These are phyloP conservation scores for Phortica okadai DNA, from an alignment of 2,888 invertebrate species.

Conservation along the genomic window DNA sequence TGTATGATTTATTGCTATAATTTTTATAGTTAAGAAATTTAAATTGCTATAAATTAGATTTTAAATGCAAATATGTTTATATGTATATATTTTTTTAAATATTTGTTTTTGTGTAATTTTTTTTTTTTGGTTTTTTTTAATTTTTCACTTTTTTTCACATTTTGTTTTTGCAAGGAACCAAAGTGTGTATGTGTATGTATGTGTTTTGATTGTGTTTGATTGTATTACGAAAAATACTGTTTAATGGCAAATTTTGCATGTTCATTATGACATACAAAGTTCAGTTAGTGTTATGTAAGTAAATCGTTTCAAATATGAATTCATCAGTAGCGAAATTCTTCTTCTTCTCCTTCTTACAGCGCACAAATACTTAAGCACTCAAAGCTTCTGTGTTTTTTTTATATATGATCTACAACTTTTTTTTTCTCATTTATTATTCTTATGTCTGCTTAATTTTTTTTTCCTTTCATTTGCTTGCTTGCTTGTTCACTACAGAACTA, in stretches of 20 bases:
- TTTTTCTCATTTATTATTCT: neutral
- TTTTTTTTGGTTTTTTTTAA: neutral
- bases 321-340: neutral
- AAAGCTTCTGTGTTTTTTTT: neutral
- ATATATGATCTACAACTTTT: neutral
- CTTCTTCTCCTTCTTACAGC: neutral
- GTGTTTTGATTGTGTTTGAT: constrained; percentile 17
- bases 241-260: neutral
- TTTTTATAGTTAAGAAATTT: constrained; percentile 20
- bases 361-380: neutral
- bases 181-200: constrained; percentile 19
- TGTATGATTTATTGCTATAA: neutral
- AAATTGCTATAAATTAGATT: constrained; percentile 31
- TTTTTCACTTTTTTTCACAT: neutral
- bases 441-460: neutral
- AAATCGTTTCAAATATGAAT: too few relatives aligned
- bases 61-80: constrained; percentile 25
- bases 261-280: neutral
- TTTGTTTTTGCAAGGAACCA: constrained; percentile 22
- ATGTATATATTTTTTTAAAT: neutral
- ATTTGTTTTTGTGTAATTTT: neutral
- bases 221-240: constrained; percentile 20
- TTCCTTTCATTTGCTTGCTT: neutral
- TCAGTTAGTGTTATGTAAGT: too few relatives aligned
- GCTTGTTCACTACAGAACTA: constrained; percentile 36